Base-by-base conservation (phyloP, 2,113 vertebrate genomes). In the Boleophthalmus pectinirostris region DNA sequence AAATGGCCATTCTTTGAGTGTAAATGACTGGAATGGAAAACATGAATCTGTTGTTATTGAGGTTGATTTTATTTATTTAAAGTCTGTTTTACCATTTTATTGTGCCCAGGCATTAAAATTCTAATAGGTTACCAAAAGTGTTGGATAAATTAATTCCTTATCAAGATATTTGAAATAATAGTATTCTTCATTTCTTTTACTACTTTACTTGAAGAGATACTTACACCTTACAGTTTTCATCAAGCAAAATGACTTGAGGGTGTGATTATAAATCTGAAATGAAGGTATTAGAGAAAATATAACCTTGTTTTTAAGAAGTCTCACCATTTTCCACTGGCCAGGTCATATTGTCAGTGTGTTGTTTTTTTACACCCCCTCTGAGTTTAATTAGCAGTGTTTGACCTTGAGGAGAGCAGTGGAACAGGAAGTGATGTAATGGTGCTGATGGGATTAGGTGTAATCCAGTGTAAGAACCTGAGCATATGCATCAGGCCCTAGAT, bases 381-480 rank as follows among this genome's bases (percentile, higher is more conserved):
- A 10, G 56, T 69, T 73, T 14, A 49, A 16, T 29, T 80, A 70
- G 25, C 46, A 79, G 33, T 54, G 13, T 69, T 60, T 71, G 83
- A 86, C 86, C 86, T 90, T 88, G 82, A 74, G 13, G 14, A 78
- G 80, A 75, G n/a, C 77, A 54, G 51, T 21, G 51, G 33, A 15
- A 46, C 25, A 84, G 78, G 89, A 89, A 86, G 83, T 90, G 84
- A 91, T 85, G 85, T 83, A 81, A 89, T 18, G 29, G 38, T 25
- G 16, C 69, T 77, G 71, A 80, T 56, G 66, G 80, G 87, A 90
- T 90, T 90, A 90, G 79, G 61, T 72, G 73, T 91, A 92, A 92
- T 90, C 91, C 61, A 15, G 2, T 18, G 80, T 88, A 90, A 87
- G 79, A 88, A 77, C 68, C 35, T 63, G 60, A 35, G 76, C 85